Percentiles rank a stretch among this genome's conserved stretches.
Conservation (phyloP, 2,797 vertebrate genomes). For the Lepilemur septentrionalis region DNA sequence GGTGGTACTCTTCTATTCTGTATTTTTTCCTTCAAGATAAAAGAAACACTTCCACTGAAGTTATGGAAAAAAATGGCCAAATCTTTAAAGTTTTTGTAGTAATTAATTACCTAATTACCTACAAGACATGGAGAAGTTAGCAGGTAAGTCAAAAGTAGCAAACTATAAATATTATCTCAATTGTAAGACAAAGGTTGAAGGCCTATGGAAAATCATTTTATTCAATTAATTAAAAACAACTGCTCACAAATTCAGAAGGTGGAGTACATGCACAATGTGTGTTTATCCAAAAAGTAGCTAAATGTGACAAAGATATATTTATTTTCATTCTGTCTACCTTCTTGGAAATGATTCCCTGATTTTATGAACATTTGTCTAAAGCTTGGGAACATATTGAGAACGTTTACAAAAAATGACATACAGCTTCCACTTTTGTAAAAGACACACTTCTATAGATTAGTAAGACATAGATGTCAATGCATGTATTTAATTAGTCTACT, state of each 20-base stretch:
- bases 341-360: conserved; percentile 29
- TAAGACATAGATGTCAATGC: not conserved
- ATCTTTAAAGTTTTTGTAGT: conserved; percentile 41
- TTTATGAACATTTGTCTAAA: conserved; percentile 60
- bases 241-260: conserved; percentile 19
- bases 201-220: conserved; percentile 8
- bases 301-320: conserved; percentile 58
- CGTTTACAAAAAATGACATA: conserved; percentile 1
- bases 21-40: not conserved
- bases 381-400: conserved; percentile 45
- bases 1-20: not conserved
- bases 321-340: conserved; percentile 60
- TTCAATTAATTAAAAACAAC: conserved; percentile 59
- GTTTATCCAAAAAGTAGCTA: conserved; percentile 43
- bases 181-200: conserved; percentile 50
- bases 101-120: conserved; percentile 54
- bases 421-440: not conserved
- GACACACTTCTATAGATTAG: conserved; percentile 30
- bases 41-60: conserved; percentile 27
- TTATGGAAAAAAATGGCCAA: not conserved
- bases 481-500: conserved; percentile 24
- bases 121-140: not conserved
- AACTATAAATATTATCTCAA: conserved; percentile 45
- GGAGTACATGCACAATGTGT: not conserved
- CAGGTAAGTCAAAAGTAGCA: conserved; percentile 47